Percentiles rank a stretch among this genome's conserved stretches.
Conservation (phyloP, 2,797 vertebrate genomes). For the Gymnoscopelus braueri region DNA sequence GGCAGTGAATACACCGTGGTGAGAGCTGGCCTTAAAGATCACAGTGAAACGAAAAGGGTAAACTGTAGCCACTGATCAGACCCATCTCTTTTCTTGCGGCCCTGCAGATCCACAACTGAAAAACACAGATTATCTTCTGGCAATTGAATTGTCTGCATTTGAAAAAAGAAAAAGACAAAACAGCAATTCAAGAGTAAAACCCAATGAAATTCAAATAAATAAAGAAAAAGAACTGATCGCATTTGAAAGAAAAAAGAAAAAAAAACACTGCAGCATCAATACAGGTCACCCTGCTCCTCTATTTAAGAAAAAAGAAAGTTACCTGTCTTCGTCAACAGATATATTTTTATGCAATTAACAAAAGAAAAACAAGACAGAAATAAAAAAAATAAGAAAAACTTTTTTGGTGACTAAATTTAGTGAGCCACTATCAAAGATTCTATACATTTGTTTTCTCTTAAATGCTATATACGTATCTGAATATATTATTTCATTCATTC, state of each 20-base stretch:
- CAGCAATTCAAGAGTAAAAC: conserved; percentile 64
- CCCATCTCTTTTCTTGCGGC: background rate
- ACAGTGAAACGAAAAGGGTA: background rate
- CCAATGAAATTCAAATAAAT: conserved; percentile 59
- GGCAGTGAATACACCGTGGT: too few species aligned
- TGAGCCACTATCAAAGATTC: conserved; percentile 82
- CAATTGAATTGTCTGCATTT: conserved; percentile 70
- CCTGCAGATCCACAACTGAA: conserved; percentile 10
- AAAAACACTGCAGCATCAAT: conserved; percentile 70
- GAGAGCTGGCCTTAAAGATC: background rate
- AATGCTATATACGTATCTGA: conserved; percentile 82
- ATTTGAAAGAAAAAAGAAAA: conserved; percentile 40
- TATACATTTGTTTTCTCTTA: conserved; percentile 78
- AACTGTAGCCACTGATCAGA: conserved; percentile 6
- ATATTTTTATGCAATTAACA: conserved; percentile 56
- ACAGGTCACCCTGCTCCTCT: conserved; percentile 67
- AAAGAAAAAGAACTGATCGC: conserved; percentile 58
- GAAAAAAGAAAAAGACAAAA: conserved; percentile 25
- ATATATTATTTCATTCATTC: conserved; percentile 84
- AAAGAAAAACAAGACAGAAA: conserved; percentile 56
- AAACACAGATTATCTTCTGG: conserved; percentile 80
- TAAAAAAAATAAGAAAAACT: conserved; percentile 49
- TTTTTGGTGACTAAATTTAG: conserved; percentile 79
- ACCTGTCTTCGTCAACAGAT: conserved; percentile 42
- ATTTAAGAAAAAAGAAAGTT: conserved; percentile 32